Evolutionary conservation across 2,888 invertebrate species (phyloP).

Genomic region (Sphecodes monilicornis): DNA sequence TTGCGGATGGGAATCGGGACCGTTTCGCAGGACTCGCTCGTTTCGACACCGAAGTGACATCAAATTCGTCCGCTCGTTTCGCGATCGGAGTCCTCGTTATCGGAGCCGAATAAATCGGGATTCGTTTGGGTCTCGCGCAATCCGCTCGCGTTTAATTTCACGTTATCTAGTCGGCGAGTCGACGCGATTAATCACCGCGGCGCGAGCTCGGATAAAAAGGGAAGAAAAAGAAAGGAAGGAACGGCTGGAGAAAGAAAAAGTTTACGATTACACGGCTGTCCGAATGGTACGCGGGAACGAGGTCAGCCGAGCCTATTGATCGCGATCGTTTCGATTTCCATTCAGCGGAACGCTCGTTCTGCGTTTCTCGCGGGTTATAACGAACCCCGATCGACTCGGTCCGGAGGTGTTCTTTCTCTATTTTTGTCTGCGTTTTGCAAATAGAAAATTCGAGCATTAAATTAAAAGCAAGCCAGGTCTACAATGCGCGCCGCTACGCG

Average conservation of each 20-base stretch:
- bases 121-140: conserved; percentile 40
- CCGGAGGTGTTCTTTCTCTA: background rate
- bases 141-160: conserved; percentile 55
- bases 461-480: conserved; percentile 57
- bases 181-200: conserved; percentile 63
- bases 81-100: background rate
- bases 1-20: too few relatives aligned
- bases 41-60: background rate
- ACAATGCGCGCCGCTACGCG: conserved; percentile 48
- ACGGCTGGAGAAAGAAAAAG: conserved; percentile 24
- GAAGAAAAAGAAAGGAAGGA: conserved; percentile 3
- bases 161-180: conserved; percentile 59
- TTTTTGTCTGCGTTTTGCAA: conserved; percentile 15
- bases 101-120: conserved; percentile 14
- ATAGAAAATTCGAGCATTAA: conserved; percentile 68
- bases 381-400: conserved; percentile 41
- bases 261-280: conserved; percentile 58
- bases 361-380: conserved; percentile 46
- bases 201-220: background rate
- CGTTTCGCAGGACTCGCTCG: background rate
- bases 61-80: conserved; percentile 3
- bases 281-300: conserved; percentile 57
- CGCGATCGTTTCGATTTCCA: conserved; percentile 61
- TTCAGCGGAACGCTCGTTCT: conserved; percentile 41
- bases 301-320: conserved; percentile 51